Conservation (phyloP, 53 echinoderm and acorn worm genomes). For the Holothuria scabra region DNA sequence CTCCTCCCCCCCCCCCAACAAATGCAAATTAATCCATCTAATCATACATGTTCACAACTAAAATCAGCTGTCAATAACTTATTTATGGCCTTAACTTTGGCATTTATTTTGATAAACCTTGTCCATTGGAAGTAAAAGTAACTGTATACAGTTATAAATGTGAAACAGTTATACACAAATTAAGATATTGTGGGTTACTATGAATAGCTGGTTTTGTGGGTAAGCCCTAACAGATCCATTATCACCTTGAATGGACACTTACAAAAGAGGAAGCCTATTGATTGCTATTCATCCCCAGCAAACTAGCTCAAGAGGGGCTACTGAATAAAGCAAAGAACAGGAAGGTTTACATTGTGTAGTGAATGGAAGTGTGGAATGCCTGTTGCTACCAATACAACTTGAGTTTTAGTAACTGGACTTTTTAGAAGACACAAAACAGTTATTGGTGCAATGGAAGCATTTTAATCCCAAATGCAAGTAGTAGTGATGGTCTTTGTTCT, state of each 20-base stretch:
- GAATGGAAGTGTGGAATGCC: constrained; percentile 19
- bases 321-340: background rate
- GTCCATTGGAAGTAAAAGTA: too few relatives aligned
- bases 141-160: too few relatives aligned
- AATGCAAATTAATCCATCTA: too few relatives aligned
- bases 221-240: background rate
- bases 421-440: background rate
- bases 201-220: too few relatives aligned
- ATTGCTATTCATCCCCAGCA: constrained; percentile 16
- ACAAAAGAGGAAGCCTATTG: constrained; percentile 1
- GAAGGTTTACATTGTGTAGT: background rate
- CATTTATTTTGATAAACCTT: too few relatives aligned
- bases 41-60: too few relatives aligned
- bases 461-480: constrained; percentile 28
- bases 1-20: too few relatives aligned
- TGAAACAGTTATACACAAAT: too few relatives aligned
- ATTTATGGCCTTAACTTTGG: too few relatives aligned
- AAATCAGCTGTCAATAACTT: too few relatives aligned
- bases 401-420: background rate
- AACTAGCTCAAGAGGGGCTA: background rate
- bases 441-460: constrained; percentile 6
- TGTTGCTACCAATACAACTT: constrained; percentile 10
- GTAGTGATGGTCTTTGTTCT: background rate
- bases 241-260: constrained; percentile 42
- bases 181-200: too few relatives aligned